These are phyloP conservation scores for Drosophila nasuta DNA, from an alignment of 1,140 invertebrate genomes.

Conservation along the genomic window DNA sequence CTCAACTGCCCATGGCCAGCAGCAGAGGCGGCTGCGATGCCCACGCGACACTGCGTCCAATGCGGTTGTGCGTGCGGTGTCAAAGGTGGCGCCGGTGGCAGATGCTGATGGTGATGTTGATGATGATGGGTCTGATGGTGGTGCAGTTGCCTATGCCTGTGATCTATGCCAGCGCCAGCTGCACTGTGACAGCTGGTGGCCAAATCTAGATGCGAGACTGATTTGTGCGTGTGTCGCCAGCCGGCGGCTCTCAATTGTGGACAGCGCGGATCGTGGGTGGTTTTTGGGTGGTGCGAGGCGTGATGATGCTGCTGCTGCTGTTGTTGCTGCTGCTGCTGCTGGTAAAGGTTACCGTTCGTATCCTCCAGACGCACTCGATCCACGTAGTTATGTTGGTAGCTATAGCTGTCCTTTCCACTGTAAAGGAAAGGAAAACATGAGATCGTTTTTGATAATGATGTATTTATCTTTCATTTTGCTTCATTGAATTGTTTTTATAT, in stretches of 20 bases:
- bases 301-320: slow-evolving; percentile 38
- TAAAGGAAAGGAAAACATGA: background rate
- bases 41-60: slow-evolving; percentile 71
- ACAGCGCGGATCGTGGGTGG: slow-evolving; percentile 65
- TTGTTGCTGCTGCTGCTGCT: slow-evolving; percentile 42
- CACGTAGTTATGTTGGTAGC: slow-evolving; percentile 79
- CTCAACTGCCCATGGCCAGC: slow-evolving; percentile 73
- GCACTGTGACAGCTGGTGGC: slow-evolving; percentile 83
- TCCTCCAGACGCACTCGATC: slow-evolving; percentile 76
- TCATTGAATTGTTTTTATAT: no score
- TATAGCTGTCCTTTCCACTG: slow-evolving; percentile 71
- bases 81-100: slow-evolving; percentile 49
- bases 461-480: no score
- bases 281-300: slow-evolving; percentile 26
- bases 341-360: slow-evolving; percentile 31
- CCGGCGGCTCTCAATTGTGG: slow-evolving; percentile 76
- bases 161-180: slow-evolving; percentile 79
- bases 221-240: slow-evolving; percentile 82
- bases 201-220: slow-evolving; percentile 84
- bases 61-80: slow-evolving; percentile 71
- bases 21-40: slow-evolving; percentile 21
- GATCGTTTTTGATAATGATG: no score
- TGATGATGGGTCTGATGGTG: slow-evolving; percentile 43
- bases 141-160: slow-evolving; percentile 40
- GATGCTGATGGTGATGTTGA: slow-evolving; percentile 41